These are phyloP conservation scores for Osmerus mordax DNA, from an alignment of 2,113 vertebrate species.

Conservation along the genomic window DNA sequence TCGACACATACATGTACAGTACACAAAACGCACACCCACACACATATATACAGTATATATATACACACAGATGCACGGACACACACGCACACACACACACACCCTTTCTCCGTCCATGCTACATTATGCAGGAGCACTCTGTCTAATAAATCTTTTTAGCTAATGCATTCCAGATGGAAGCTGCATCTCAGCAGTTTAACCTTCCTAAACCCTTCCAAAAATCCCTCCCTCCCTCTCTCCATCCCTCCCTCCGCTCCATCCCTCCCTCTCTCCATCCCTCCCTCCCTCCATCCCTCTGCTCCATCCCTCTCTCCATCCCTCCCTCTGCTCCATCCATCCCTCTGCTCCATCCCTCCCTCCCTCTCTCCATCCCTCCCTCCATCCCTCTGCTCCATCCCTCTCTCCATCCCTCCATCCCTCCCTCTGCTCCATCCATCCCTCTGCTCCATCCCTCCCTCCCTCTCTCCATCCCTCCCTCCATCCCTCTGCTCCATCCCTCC, in stretches of 20 bases:
- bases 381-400: no score
- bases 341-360: no score
- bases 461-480: background rate
- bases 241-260: no score
- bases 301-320: no score
- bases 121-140: slow-evolving; percentile 83
- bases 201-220: slow-evolving; percentile 89
- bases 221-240: slow-evolving; percentile 76
- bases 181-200: slow-evolving; percentile 87
- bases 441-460: no score
- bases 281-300: background rate
- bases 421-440: no score
- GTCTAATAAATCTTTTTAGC: slow-evolving; percentile 88
- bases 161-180: slow-evolving; percentile 94
- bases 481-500: no score
- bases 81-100: background rate
- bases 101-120: slow-evolving; percentile 71
- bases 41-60: no score
- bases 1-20: background rate
- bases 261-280: background rate
- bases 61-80: no score
- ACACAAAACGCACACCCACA: background rate
- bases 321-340: no score
- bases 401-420: no score
- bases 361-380: slow-evolving; percentile 48